Conservation (phyloP, 2,888 invertebrate species). For the Brachylomia viminalis region DNA sequence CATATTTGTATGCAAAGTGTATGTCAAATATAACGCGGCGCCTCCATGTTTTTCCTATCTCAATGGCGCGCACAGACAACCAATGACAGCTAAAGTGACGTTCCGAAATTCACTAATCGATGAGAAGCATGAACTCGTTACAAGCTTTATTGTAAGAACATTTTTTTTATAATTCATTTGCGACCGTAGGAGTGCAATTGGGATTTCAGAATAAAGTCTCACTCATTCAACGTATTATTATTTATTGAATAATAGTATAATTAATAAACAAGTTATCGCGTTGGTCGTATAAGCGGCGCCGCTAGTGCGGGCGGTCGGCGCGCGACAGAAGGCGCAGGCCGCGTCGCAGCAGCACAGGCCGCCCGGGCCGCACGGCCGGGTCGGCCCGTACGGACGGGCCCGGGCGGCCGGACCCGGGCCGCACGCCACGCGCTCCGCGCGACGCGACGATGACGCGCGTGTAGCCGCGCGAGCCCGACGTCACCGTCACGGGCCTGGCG, state of each 20-base stretch:
- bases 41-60: no score
- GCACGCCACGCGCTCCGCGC: constrained; percentile 75
- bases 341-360: constrained; percentile 71
- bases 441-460: constrained; percentile 64
- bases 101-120: no score
- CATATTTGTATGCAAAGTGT: no score
- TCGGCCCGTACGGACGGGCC: constrained; percentile 31
- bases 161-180: background rate
- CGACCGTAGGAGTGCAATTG: background rate
- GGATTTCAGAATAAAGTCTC: background rate
- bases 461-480: constrained; percentile 48
- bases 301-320: constrained; percentile 47
- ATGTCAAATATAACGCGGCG: no score
- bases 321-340: constrained; percentile 70
- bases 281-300: background rate
- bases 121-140: no score
- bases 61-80: no score
- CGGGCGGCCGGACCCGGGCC: constrained; percentile 39
- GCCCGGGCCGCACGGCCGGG: constrained; percentile 56
- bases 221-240: background rate
- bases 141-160: no score
- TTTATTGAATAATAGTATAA: constrained; percentile 11
- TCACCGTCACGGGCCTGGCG: constrained; percentile 47
- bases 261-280: background rate
- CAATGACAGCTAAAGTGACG: no score